A percentile compares a stretch with the other conserved stretches of the same genome.
Conservation (phyloP, 2,113 vertebrate species). For the Platysternon megacephalum region DNA sequence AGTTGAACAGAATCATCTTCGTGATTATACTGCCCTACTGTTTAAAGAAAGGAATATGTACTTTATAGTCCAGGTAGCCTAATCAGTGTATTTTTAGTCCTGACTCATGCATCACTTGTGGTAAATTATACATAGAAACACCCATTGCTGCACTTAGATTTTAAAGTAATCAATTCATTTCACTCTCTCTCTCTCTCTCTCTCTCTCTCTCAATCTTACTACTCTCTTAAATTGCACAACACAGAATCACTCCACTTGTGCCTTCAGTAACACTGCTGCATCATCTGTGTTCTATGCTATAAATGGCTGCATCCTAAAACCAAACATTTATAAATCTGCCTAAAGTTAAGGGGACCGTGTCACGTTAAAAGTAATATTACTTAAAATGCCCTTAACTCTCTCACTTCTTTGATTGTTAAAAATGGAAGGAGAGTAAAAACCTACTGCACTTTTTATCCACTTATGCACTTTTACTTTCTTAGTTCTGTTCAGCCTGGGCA, state of each 20-base stretch:
- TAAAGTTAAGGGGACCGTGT: neutral
- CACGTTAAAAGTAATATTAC: neutral
- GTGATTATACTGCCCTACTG: neutral
- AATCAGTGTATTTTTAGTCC: neutral
- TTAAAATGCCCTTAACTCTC: neutral
- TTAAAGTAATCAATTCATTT: neutral
- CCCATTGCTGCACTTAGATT: neutral
- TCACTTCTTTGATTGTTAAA: neutral
- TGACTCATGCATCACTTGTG: neutral
- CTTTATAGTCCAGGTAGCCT: neutral
- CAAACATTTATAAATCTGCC: neutral
- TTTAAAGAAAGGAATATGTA: neutral
- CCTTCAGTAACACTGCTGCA: neutral
- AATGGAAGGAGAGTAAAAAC: neutral
- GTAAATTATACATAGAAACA: neutral
- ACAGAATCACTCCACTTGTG: neutral
- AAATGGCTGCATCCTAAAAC: neutral
- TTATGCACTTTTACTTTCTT: neutral
- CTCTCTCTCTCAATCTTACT: neutral
- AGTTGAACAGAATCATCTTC: neutral
- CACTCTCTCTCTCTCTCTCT: neutral
- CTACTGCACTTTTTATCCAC: neutral
- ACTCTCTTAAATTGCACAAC: neutral
- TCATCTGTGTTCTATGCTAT: neutral
- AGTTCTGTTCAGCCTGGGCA: neutral